Evolutionary conservation across 2,797 vertebrate species (phyloP).

Genomic region (Tragopan temminckii): DNA sequence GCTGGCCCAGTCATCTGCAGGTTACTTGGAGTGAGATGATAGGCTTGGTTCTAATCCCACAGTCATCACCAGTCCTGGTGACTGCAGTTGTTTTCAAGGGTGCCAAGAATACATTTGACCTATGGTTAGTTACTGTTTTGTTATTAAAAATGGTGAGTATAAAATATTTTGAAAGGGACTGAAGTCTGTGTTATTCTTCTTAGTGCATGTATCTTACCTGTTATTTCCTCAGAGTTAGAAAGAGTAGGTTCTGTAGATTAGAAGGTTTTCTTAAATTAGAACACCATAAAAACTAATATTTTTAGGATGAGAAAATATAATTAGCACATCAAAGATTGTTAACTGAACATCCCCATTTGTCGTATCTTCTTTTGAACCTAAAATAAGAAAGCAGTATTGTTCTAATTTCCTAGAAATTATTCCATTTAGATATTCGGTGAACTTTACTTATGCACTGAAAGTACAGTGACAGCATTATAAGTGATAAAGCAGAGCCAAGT

Average conservation of each 20-base stretch:
- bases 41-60: background rate
- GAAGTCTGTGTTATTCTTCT: background rate
- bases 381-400: constrained; percentile 43
- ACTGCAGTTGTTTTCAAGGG: background rate
- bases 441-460: constrained; percentile 72
- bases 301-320: constrained; percentile 40
- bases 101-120: accelerated
- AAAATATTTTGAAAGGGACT: background rate
- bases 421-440: background rate
- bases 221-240: constrained; percentile 17
- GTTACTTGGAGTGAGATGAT: background rate
- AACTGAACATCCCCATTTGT: constrained; percentile 51
- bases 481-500: constrained; percentile 68
- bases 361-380: constrained; percentile 38
- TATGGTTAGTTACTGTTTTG: background rate
- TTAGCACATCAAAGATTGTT: constrained; percentile 20
- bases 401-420: constrained; percentile 21
- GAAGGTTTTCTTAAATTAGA: constrained; percentile 48
- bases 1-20: background rate
- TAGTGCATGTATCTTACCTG: background rate
- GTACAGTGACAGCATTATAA: constrained; percentile 63
- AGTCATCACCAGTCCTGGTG: accelerated
- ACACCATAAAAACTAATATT: constrained; percentile 60
- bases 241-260: background rate
- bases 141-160: background rate